phyloP scores from a whole-genome alignment of 2,888 invertebrate species.

The Drosophila affinis region DNA sequence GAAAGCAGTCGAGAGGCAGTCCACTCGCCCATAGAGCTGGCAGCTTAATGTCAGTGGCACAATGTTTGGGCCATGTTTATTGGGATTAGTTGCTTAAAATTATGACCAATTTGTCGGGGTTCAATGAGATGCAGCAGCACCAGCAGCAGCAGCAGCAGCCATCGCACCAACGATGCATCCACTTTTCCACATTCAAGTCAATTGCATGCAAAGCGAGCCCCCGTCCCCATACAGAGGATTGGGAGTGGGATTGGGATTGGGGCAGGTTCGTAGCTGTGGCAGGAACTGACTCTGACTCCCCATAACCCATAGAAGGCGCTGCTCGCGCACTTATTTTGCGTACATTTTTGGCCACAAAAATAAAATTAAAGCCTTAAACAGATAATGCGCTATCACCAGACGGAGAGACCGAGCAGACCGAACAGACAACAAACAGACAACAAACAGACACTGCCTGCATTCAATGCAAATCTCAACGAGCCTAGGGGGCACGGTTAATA shows the following conservation, averaged over 20 bases:
- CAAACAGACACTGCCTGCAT: slow-evolving; percentile 42
- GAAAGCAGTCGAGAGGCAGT: neutral
- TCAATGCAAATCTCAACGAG: slow-evolving; percentile 72
- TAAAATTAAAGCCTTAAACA: slow-evolving; percentile 80
- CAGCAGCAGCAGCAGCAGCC: neutral
- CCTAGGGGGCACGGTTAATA: slow-evolving; percentile 66
- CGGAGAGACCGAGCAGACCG: slow-evolving; percentile 21
- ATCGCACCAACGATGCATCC: neutral
- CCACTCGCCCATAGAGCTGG: slow-evolving; percentile 37
- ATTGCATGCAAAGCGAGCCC: slow-evolving; percentile 69
- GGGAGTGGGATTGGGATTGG: no score
- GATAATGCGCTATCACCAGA: slow-evolving; percentile 74
- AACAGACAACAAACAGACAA: neutral
- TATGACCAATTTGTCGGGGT: slow-evolving; percentile 80
- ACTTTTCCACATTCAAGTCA: slow-evolving; percentile 70
- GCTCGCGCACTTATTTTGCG: slow-evolving; percentile 75
- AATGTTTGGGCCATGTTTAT: slow-evolving; percentile 79
- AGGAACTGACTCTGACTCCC: slow-evolving; percentile 5
- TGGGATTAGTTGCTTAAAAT: slow-evolving; percentile 80
- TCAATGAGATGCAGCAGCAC: slow-evolving; percentile 61
- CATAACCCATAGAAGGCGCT: slow-evolving; percentile 71
- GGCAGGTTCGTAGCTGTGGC: slow-evolving; percentile 27
- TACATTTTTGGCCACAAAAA: slow-evolving; percentile 69
- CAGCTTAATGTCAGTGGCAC: slow-evolving; percentile 78
- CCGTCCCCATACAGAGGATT: no score